phyloP scores from a whole-genome alignment of 2,888 invertebrate genomes.

The Smittia sp. region DNA sequence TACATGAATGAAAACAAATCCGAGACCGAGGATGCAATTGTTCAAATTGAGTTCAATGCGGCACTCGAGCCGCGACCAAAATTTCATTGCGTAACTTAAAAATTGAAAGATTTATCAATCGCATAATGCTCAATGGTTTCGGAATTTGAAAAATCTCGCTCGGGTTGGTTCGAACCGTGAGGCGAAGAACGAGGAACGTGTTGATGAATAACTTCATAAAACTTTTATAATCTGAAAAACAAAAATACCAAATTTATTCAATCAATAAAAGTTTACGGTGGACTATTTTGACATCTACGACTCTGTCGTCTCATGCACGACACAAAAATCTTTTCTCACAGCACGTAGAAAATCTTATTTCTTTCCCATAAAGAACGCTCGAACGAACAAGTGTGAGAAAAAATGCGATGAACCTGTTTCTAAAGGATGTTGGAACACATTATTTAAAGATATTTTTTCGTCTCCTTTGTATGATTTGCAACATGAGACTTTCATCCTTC shows the following conservation, averaged over 20 bases:
- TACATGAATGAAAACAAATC: constrained; percentile 18
- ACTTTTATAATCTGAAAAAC: background rate
- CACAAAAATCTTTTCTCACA: too few species aligned
- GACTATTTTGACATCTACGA: background rate
- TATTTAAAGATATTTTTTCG: background rate
- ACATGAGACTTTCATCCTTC: constrained; percentile 34
- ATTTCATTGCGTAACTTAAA: background rate
- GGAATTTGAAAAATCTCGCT: background rate
- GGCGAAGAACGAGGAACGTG: background rate
- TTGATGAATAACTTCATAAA: constrained; percentile 13
- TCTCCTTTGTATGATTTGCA: constrained; percentile 28
- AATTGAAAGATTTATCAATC: background rate
- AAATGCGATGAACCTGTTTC: constrained; percentile 39
- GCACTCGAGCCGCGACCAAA: background rate
- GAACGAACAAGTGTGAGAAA: constrained; percentile 38
- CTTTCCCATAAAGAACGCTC: background rate
- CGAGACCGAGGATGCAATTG: background rate
- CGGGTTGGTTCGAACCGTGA: background rate
- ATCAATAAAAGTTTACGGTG: background rate
- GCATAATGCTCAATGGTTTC: background rate
- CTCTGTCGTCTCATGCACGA: too few species aligned
- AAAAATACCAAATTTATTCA: background rate
- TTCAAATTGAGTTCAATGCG: background rate
- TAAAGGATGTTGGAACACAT: constrained; percentile 30
- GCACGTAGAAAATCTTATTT: background rate